These are phyloP conservation scores for Eulemur coronatus DNA, from an alignment of 2,797 vertebrate species.

Conservation along the genomic window DNA sequence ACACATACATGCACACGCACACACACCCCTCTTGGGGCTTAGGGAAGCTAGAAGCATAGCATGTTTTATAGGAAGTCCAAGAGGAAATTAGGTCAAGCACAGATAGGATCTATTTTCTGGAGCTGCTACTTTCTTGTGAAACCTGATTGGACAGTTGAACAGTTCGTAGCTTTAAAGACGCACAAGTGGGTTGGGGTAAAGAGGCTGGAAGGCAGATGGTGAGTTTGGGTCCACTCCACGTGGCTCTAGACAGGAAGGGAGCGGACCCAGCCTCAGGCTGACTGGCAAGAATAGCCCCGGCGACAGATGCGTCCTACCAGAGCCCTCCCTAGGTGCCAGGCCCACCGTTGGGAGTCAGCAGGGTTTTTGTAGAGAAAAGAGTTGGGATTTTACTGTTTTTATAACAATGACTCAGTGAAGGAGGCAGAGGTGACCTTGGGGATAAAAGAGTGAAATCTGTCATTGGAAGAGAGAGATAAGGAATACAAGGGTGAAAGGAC, in stretches of 20 bases:
- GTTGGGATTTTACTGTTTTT: background rate
- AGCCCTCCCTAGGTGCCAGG: background rate
- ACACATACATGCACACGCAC: background rate
- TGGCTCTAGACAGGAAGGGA: background rate
- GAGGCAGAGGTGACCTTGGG: background rate
- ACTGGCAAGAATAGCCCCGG: too few species aligned
- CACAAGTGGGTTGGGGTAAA: background rate
- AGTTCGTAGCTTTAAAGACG: background rate
- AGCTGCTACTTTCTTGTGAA: background rate
- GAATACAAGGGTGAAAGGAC: background rate
- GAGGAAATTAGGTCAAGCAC: background rate
- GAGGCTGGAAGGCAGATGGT: background rate
- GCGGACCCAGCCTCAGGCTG: background rate
- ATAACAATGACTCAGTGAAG: background rate
- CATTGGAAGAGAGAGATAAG: background rate
- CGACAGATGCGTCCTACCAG: background rate
- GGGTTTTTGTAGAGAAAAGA: background rate
- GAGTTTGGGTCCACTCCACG: background rate
- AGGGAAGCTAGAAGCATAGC: background rate
- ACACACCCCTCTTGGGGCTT: background rate
- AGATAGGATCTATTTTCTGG: background rate
- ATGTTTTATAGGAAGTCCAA: background rate
- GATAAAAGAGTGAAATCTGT: background rate
- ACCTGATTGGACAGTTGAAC: background rate
- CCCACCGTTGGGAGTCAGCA: background rate